Evolutionary conservation across 2,888 invertebrate genomes (phyloP).

Genomic region (Caenorhabditis afra): DNA sequence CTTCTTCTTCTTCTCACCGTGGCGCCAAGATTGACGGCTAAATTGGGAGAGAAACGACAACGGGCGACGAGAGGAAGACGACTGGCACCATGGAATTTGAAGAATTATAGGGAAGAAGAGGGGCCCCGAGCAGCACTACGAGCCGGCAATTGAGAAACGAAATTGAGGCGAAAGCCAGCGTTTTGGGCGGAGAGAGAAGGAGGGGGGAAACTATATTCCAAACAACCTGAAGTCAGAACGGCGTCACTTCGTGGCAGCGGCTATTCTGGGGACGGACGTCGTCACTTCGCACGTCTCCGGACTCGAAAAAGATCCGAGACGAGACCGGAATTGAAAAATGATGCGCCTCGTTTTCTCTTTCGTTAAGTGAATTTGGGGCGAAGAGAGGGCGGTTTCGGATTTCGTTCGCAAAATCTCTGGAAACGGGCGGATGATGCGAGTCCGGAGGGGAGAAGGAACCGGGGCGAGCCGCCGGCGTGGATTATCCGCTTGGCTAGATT

Average conservation of each 20-base stretch:
- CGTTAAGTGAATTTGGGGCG: constrained; percentile 57
- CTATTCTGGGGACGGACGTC: background rate
- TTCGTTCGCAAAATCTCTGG: constrained; percentile 33
- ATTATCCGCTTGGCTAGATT: constrained; percentile 37
- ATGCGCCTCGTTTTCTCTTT: constrained; percentile 29
- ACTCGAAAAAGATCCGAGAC: background rate
- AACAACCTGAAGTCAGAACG: no score
- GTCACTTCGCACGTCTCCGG: background rate
- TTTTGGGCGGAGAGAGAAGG: background rate
- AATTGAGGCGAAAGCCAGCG: constrained; percentile 25
- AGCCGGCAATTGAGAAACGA: constrained; percentile 41
- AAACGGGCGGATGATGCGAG: constrained; percentile 14
- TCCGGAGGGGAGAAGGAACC: background rate
- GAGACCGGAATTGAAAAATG: constrained; percentile 41
- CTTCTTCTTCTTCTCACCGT: constrained; percentile 2
- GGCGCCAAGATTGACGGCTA: constrained; percentile 43
- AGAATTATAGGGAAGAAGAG: constrained; percentile 40
- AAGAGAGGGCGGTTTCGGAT: constrained; percentile 36
- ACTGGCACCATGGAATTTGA: constrained; percentile 40
- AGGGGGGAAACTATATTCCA: background rate
- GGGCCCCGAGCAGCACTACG: constrained; percentile 15
- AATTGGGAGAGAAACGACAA: constrained; percentile 25
- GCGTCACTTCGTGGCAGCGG: background rate
- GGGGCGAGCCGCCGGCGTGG: constrained; percentile 1
- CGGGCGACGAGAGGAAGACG: constrained; percentile 6